Evolutionary conservation across 2,797 vertebrate species (phyloP), one percentile per base, ranked within the genome.

Genomic region (Smutsia gigantea): DNA sequence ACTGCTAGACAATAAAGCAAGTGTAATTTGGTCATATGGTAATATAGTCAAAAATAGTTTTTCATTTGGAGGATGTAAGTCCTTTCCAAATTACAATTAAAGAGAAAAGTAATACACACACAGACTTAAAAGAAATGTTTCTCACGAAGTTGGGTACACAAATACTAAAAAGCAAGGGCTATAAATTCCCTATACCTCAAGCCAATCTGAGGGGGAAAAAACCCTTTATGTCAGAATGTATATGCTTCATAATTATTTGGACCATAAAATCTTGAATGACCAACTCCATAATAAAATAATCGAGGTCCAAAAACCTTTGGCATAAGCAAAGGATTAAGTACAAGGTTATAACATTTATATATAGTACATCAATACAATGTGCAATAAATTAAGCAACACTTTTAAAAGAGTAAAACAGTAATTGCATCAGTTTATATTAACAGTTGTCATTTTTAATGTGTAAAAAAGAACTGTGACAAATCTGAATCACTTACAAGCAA

Each of bases 61-160:
- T 97, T 82, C 57, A 96, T n/a, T 89, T 87, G 46, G 37, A 95
- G 17, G 37, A 92, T 61, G 63, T 92, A 97, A 90, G 57, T 81
- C 4, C 42, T 96, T 96, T 95, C 81, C 75, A 95, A 83, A 86
- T 84, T 89, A 95, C 14, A 94, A 94, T 55, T 81, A 96, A 96
- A 94, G 51, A 95, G 69, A 90, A 97, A 93, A 90, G n/a, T 39
- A 90, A 85, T 7, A 82, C 37, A 87, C 46, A 64, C 37, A 71
- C 5, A 63, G 13, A 86, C 37, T 75, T 92, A 64, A 25, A 17
- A 91, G 55, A 97, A 93, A 95, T 87, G 31, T 78, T 94, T 89
- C 75, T 96, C 59, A 92, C 42, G 95, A 96, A 96, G 79, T 0
- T 66, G 23, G 6, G 77, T 83, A 91, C 12, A 94, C 37, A 95